Evolutionary conservation across 2,797 vertebrate genomes (phyloP).

Genomic region (Diceros bicornis): DNA sequence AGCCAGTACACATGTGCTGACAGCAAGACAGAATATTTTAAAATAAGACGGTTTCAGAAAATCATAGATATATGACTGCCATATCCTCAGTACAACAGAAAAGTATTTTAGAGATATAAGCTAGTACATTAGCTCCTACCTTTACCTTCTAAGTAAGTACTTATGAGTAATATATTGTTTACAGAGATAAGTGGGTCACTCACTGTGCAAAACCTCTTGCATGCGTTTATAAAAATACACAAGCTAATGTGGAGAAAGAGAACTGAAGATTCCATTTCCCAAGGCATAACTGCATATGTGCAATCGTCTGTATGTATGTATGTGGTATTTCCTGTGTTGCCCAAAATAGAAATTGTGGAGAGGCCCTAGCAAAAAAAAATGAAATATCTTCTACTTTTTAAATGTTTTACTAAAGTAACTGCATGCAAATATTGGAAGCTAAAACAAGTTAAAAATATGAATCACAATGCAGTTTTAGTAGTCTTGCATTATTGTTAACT

Average conservation of each 20-base stretch:
- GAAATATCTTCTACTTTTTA: neutral
- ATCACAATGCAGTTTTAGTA: conserved; percentile 33
- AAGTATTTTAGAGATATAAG: neutral
- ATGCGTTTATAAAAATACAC: conserved; percentile 56
- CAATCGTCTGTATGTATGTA: neutral
- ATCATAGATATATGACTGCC: neutral
- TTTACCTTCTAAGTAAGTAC: conserved; percentile 47
- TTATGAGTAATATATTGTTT: conserved; percentile 62
- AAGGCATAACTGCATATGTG: neutral
- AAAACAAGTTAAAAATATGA: conserved; percentile 63
- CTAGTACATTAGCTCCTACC: neutral
- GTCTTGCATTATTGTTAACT: neutral
- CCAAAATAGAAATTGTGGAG: conserved; percentile 48
- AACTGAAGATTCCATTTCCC: neutral
- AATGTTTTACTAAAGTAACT: conserved; percentile 30
- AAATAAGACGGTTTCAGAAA: conserved; percentile 14
- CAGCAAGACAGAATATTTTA: conserved; percentile 42
- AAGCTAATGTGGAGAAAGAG: conserved; percentile 23
- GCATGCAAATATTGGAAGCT: neutral
- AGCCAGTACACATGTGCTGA: conserved; percentile 14
- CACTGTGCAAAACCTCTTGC: conserved; percentile 6
- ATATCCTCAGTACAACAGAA: neutral
- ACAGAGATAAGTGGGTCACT: conserved; percentile 44
- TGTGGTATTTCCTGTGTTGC: conserved; percentile 11
- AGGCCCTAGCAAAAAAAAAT: neutral